These are phyloP conservation scores for Colletes gigas DNA, from an alignment of 1,140 invertebrate species.

Conservation along the genomic window DNA sequence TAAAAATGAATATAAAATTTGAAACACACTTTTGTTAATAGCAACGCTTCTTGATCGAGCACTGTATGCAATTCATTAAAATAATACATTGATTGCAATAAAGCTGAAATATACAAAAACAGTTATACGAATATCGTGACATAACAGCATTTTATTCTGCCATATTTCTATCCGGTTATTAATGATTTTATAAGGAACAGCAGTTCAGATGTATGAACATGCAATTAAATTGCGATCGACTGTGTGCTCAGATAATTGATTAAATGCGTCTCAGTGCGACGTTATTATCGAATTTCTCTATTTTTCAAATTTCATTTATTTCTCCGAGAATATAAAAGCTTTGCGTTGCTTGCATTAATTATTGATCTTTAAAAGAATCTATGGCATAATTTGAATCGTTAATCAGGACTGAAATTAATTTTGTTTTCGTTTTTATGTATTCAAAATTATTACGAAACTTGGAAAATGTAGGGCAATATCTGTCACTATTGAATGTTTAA, in stretches of 20 bases:
- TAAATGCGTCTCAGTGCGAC: no score
- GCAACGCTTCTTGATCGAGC: no score
- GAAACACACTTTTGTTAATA: neutral
- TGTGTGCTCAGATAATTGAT: no score
- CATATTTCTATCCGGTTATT: neutral
- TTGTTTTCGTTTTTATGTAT: neutral
- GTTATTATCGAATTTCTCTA: no score
- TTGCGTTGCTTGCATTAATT: neutral
- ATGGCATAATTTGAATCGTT: neutral
- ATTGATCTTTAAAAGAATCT: neutral
- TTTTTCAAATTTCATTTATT: neutral
- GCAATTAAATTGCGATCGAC: neutral
- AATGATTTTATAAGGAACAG: neutral
- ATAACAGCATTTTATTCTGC: neutral
- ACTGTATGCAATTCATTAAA: no score
- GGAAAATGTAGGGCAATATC: no score
- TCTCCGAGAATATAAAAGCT: neutral
- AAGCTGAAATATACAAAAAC: neutral
- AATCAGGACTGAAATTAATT: no score
- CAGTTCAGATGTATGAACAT: no score
- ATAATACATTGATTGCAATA: neutral
- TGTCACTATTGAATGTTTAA: no score
- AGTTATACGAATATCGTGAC: neutral
- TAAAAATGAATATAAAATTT: no score
- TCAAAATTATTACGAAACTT: no score